phyloP scores from a whole-genome alignment of 2,888 invertebrate species.

The Smittia sp. region DNA sequence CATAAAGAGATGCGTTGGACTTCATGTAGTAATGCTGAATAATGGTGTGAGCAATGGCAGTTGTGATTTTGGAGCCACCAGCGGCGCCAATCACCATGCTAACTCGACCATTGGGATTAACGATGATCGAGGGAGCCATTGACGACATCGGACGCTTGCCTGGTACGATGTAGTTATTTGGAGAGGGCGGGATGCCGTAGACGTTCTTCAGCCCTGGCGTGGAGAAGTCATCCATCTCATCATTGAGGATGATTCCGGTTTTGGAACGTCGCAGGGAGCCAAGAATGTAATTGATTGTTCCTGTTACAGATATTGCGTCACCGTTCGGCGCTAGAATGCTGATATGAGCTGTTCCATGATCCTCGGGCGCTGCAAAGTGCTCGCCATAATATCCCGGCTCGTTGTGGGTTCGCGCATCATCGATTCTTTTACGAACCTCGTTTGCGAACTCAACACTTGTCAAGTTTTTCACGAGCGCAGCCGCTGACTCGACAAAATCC shows the following conservation, averaged over 20 bases:
- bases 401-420: slow-evolving; percentile 60
- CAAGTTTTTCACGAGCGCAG: slow-evolving; percentile 58
- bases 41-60: slow-evolving; percentile 60
- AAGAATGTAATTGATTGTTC: slow-evolving; percentile 65
- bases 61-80: slow-evolving; percentile 80
- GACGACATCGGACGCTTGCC: slow-evolving; percentile 78
- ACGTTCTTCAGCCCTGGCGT: slow-evolving; percentile 62
- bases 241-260: slow-evolving; percentile 75
- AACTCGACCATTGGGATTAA: slow-evolving; percentile 60
- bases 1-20: slow-evolving; percentile 56
- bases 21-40: slow-evolving; percentile 66
- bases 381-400: slow-evolving; percentile 69
- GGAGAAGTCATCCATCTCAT: slow-evolving; percentile 89
- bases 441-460: slow-evolving; percentile 61
- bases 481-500: slow-evolving; percentile 51
- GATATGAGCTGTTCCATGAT: slow-evolving; percentile 82
- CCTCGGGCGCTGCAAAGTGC: slow-evolving; percentile 58
- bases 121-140: slow-evolving; percentile 75
- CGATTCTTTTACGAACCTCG: slow-evolving; percentile 53
- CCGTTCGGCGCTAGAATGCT: slow-evolving; percentile 74
- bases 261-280: slow-evolving; percentile 60
- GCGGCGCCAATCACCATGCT: slow-evolving; percentile 70
- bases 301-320: slow-evolving; percentile 79
- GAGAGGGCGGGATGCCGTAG: slow-evolving; percentile 70
- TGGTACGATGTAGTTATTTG: slow-evolving; percentile 73